Evolutionary conservation across 2,797 vertebrate genomes (phyloP), one percentile per base, ranked within the genome.

Genomic region (Tragopan temminckii): DNA sequence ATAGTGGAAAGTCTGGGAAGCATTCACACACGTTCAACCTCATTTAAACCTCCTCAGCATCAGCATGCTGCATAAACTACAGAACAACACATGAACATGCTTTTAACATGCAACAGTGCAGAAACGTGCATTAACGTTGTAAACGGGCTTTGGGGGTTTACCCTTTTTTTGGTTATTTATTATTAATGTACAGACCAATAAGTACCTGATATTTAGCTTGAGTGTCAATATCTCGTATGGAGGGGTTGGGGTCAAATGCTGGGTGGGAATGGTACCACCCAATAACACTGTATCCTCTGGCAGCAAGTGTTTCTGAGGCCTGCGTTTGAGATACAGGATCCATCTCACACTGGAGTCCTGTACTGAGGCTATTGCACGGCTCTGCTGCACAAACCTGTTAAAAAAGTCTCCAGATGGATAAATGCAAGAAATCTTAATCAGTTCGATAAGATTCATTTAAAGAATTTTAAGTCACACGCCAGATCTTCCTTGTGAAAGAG

Each of bases 251-350:
- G 48, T 99, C 99, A 58, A 99, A 99, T 43, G 99, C 98, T 0
- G 99, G 99, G 91, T 99, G 99, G 3, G 99, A 99, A 93, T 99
- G 99, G 97, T 99, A 99, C 99, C 99, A 99, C 21, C 99, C 99
- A 29, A 99, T 98, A 9, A 99, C 98, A 19, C 97, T 97, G 94
- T 98, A 98, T 25, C 99, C 99, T 85, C 98, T 96, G 38, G 97
- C 97, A 1, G 98, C 98, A 92, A 99, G 97, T 7, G 98, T 81
- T 66, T 99, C 99, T 2, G 99, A 99, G 33, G 99, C 99, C 95
- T 99, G 99, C 0, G 99, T 99, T 79, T 99, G 99, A 50, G 99
- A 99, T 16, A 99, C 98, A 0, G 99, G 99, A 90, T 99, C 99
- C 99, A 99, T 99, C 97, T 99, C 99, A 7, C 99, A 99, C 97